Evolutionary conservation across 2,888 invertebrate species (phyloP), one percentile per base, ranked within the genome.

Genomic region (Pasiphila rectangulata): DNA sequence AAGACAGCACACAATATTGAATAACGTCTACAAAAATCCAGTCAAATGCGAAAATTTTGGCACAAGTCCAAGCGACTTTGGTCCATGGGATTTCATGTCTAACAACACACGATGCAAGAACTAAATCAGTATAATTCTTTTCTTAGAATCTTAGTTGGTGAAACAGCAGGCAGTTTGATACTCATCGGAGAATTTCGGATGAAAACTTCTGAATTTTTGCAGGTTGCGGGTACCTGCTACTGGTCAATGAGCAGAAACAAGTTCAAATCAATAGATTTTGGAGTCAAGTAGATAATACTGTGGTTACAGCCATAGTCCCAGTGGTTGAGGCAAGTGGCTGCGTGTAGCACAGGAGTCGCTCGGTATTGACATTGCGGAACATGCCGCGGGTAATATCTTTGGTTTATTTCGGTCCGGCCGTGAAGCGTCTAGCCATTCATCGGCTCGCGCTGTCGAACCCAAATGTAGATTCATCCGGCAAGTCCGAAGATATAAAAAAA

Each of bases 321-420:
- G n/a, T n/a, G n/a, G n/a, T n/a, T n/a, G n/a, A n/a, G n/a, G n/a
- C n/a, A n/a, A n/a, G n/a, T n/a, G n/a, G n/a, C n/a, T n/a, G n/a
- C 21, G 23, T n/a, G 21, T n/a, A 30, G 37, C 36, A 37, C 32
- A 13, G 9, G 20, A 32, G 19, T 39, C 27, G 36, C 10, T 61
- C 67, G 68, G 55, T 78, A 79, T 80, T 81, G 83, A 80, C 80
- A 81, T 79, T 78, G 63, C 67, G 65, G 17, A 64, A 61, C 57
- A 57, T 20, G 57, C 45, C 10, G 34, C 27, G 19, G 63, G 69
- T 67, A 63, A 63, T n/a, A n/a, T n/a, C n/a, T n/a, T n/a, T n/a
- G 60, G 70, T 72, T 75, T 83, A 84, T 84, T 86, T 84, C 69
- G 52, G 78, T 71, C 71, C 69, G 85, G 59, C 84, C 82, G 68